Conservation (phyloP, 2,113 vertebrate genomes). For the Passer montanus region DNA sequence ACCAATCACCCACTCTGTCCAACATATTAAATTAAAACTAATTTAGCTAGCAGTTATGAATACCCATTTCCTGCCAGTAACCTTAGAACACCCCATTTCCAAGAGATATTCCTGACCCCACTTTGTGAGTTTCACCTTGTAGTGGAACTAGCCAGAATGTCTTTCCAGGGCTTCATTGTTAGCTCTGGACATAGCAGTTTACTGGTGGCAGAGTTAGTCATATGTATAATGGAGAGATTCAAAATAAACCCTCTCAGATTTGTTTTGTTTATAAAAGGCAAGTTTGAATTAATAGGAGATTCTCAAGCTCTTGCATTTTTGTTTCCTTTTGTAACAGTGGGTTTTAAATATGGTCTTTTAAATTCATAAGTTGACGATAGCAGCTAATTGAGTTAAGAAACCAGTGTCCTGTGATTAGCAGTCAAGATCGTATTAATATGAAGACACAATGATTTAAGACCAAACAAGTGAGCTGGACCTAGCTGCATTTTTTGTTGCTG, state of each 20-base stretch:
- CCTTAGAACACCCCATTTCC: background rate
- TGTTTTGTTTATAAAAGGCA: background rate
- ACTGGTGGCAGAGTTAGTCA: background rate
- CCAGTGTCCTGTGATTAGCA: background rate
- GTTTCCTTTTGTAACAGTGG: background rate
- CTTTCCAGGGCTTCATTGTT: background rate
- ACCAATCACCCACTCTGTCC: background rate
- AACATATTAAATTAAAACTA: conserved; percentile 27
- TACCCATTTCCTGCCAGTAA: conserved; percentile 26
- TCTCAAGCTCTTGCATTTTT: background rate
- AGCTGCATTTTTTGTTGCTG: background rate
- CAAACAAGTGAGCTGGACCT: background rate
- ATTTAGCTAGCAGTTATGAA: conserved; percentile 14
- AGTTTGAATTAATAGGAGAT: background rate
- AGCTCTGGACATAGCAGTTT: background rate
- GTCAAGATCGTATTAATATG: background rate
- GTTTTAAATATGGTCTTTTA: background rate
- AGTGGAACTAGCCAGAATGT: background rate
- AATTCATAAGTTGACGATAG: background rate
- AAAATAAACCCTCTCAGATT: background rate
- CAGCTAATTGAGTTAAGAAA: background rate
- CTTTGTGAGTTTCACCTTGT: background rate
- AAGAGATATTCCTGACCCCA: background rate
- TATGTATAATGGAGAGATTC: background rate
- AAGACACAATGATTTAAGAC: background rate